Conservation (phyloP, 2,888 invertebrate genomes). For the Pseudococcus longispinus region DNA sequence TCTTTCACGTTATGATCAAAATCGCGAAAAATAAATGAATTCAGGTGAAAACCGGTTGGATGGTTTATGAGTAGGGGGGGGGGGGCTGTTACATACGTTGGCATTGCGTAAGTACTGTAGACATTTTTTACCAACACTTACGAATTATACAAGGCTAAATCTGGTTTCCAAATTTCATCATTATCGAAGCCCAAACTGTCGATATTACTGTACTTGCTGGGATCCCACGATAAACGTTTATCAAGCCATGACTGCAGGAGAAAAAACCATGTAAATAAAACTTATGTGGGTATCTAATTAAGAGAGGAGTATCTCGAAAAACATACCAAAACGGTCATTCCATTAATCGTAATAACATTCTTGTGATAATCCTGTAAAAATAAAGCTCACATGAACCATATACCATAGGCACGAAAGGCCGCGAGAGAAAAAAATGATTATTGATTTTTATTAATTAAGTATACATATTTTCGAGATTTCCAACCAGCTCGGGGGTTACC, state of each 20-base stretch:
- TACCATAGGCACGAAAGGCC: not conserved
- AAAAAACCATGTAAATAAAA: not conserved
- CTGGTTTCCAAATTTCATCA: slow-evolving; percentile 32
- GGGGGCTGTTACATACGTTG: too few relatives aligned
- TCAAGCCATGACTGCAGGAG: not conserved
- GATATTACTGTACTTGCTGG: not conserved
- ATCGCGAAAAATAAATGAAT: too few relatives aligned
- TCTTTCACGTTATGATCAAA: too few relatives aligned
- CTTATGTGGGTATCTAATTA: not conserved
- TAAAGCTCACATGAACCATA: not conserved
- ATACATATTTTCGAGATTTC: not conserved
- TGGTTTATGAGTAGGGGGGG: too few relatives aligned
- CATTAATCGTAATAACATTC: slow-evolving; percentile 13
- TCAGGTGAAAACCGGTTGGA: too few relatives aligned
- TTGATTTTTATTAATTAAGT: slow-evolving; percentile 12
- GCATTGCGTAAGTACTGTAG: too few relatives aligned
- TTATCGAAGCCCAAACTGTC: not conserved
- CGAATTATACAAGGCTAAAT: slow-evolving; percentile 11
- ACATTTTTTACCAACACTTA: not conserved
- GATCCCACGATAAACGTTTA: slow-evolving; percentile 1
- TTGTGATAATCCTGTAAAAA: slow-evolving; percentile 20
- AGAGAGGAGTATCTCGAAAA: too few relatives aligned
- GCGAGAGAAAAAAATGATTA: not conserved
- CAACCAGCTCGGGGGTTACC: not conserved
- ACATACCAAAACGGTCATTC: not conserved